Base-by-base conservation (phyloP, 2,888 invertebrate genomes). In the Acronicta alni region DNA sequence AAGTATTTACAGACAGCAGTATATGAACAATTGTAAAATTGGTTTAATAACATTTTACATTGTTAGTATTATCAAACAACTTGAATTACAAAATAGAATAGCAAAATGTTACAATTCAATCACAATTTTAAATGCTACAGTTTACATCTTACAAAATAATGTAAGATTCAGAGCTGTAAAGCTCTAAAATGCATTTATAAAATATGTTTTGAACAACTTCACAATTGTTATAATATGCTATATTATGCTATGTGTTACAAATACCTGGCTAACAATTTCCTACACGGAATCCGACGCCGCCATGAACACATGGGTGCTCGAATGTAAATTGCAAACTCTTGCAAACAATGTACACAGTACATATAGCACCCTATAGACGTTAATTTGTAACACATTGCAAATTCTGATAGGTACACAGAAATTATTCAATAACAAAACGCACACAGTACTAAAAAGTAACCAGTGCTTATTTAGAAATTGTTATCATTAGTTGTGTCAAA, bases 11-110 rank as follows among this genome's bases (percentile, higher is more conserved):
- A 60, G 37, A 54, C 37, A 61, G 67, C 52, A 57, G 35, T 54
- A 42, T 52, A 62, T 61, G 68, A 72, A 71, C 74, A 79, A 78
- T 80, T 82, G 80, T 72, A 72, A 71, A 79, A 73, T 70, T 72
- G 30, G 38, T 38, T 32, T 44, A 16, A 43, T 59, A 59, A 56
- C 52, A 71, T 71, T 65, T 52, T 44, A 48, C 38, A 47, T 37
- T 44, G 16, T 42, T 48, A 56, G 52, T 10, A 8, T 39, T 20
- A 42, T 38, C 42, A 70, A 69, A 56, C 43, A 56, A 44, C n/a
- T 68, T 20, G 17, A 46, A 63, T 54, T 54, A 57, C 64, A 70
- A 18, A 47, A 67, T 70, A 58, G 44, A 70, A 57, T 70, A 17
- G 71, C 35, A 57, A 57, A 70, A 51, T 70, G 57, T 70, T 57